Base-by-base conservation (phyloP, 2,888 invertebrate genomes). In the Congeria kusceri region DNA sequence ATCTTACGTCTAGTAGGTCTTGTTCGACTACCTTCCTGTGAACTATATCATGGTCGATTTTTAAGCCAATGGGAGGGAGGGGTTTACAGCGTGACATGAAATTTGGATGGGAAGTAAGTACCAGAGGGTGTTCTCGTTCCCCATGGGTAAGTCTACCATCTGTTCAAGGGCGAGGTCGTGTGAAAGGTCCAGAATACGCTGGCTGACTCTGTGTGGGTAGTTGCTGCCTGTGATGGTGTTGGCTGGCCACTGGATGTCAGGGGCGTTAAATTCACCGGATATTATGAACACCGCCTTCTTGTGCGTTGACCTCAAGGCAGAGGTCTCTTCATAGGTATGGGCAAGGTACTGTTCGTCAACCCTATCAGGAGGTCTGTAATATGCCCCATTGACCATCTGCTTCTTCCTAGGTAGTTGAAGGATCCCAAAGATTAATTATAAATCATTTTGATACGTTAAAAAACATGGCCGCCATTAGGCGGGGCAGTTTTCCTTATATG, bases 31-130 rank as follows among this genome's bases (percentile, higher is more conserved):
- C 69, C 20, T 59, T 59, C 25, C 13, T 72, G 7, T 78, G 63
- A 4, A 82, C 72, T 13, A 78, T 75, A 39, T 82, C 78, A 46
- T 76, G 69, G 59, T 80, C 78, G 53, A 74, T 74, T 18, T 72
- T 75, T 11, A n/a, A 58, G 3, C 67, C 63, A 7, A 77, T 77
- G 15, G 74, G 64, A 3, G 77, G 79, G 23, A 74, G 15, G 0
- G 77, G 70, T 56, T 77, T 79, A 29, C 83, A 79, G 4, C 71
- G 47, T 4, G 49, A 47, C 28, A 39, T 76, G 28, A 67, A 76
- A 44, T 61, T 64, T 5, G 77, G 77, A 29, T 79, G 74, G 53
- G 72, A 63, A 15, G 77, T 83, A 0, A 79, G 44, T 11, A 83
- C 23, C 15, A 83, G 63, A 39, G 72, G 25, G 66, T 80, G 13